Evolutionary conservation across 2,797 vertebrate species (phyloP).

Genomic region (Strix occidentalis): DNA sequence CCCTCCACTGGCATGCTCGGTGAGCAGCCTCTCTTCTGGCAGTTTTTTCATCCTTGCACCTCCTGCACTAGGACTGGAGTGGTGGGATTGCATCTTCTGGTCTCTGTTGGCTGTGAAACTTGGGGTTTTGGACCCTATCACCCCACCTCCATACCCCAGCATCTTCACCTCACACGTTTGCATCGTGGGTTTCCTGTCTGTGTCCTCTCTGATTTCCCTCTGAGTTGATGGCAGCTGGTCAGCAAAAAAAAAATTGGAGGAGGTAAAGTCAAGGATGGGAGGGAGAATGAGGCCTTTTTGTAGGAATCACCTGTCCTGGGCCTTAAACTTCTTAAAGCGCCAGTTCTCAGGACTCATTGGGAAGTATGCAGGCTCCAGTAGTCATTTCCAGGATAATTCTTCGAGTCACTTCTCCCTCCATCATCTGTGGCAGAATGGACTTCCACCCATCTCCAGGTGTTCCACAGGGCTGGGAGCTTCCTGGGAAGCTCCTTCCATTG

Average conservation of each 20-base stretch:
- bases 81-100: rapidly evolving
- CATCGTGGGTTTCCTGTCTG: neutral
- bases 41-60: neutral
- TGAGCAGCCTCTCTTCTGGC: neutral
- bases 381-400: neutral
- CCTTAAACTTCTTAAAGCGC: neutral
- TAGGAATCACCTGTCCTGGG: neutral
- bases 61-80: rapidly evolving
- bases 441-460: neutral
- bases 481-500: neutral
- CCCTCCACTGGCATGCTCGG: rapidly evolving
- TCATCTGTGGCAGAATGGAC: neutral
- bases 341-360: neutral
- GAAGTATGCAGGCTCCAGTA: neutral
- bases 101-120: neutral
- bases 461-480: neutral
- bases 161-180: rapidly evolving
- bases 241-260: neutral
- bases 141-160: neutral
- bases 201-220: neutral
- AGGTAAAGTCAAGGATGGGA: neutral
- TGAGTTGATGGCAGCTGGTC: neutral
- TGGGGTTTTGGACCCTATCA: rapidly evolving
- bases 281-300: neutral
- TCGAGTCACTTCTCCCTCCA: neutral